Conservation (phyloP, 2,113 vertebrate species). For the Planiliza haematocheilus region DNA sequence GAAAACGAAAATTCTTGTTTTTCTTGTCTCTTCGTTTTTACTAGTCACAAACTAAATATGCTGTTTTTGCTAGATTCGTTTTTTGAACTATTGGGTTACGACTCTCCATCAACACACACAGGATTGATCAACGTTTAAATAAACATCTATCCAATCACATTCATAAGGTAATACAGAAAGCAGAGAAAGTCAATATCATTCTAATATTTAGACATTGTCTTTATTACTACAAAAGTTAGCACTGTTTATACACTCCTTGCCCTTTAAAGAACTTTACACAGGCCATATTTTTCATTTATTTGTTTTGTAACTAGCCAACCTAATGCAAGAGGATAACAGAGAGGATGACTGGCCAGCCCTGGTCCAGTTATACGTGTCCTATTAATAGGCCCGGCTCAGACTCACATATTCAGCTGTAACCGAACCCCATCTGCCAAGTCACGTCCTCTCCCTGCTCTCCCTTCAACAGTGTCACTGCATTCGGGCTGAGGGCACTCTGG, state of each 20-base stretch:
- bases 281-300: conserved; percentile 22
- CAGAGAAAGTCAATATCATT: neutral
- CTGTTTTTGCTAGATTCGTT: neutral
- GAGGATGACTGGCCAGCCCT: conserved; percentile 41
- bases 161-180: neutral
- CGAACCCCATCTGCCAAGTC: conserved; percentile 90
- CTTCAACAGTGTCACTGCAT: conserved; percentile 84
- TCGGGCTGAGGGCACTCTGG: conserved; percentile 79
- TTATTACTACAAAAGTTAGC: too few species aligned
- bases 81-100: neutral
- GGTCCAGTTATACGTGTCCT: conserved; percentile 83
- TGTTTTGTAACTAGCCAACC: conserved; percentile 50
- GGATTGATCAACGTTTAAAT: neutral
- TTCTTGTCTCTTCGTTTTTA: neutral
- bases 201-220: too few species aligned
- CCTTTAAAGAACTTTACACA: neutral
- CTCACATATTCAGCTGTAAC: conserved; percentile 93
- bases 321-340: conserved; percentile 39
- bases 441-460: conserved; percentile 83
- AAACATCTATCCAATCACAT: neutral
- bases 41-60: too few species aligned
- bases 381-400: conserved; percentile 92
- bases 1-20: neutral
- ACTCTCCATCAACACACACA: neutral
- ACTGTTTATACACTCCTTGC: neutral